These are phyloP conservation scores for Microcebus ravelobensis DNA, from an alignment of 2,113 vertebrate genomes.

Conservation along the genomic window DNA sequence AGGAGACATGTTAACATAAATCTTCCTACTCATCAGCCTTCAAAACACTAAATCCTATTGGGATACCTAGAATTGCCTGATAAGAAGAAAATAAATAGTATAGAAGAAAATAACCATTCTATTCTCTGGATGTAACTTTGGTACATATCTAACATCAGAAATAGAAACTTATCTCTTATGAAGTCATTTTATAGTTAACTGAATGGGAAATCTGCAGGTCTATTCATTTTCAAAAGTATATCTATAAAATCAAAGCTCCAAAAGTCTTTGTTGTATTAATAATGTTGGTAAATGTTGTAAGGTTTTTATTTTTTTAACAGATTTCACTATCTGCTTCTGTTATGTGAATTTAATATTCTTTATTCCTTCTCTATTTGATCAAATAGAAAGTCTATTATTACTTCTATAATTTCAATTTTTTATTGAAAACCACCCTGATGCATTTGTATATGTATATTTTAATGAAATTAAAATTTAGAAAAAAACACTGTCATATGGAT, in stretches of 20 bases:
- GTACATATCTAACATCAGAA: background rate
- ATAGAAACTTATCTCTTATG: background rate
- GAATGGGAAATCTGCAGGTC: background rate
- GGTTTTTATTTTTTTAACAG: conserved; percentile 14
- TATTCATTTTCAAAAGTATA: conserved; percentile 15
- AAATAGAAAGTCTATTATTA: background rate
- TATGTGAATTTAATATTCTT: background rate
- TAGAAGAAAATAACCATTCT: background rate
- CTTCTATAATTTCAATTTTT: background rate
- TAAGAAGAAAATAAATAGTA: background rate
- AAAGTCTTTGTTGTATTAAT: background rate
- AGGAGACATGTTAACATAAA: background rate
- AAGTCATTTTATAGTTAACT: conserved; percentile 37
- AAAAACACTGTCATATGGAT: background rate
- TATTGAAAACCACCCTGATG: background rate
- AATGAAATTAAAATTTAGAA: conserved; percentile 16
- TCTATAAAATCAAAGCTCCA: conserved; percentile 42
- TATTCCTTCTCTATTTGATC: background rate
- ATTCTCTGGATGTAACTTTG: background rate
- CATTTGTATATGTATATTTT: background rate
- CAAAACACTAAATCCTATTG: background rate
- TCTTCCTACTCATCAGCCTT: background rate
- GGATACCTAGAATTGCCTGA: background rate
- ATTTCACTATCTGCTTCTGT: conserved; percentile 27
- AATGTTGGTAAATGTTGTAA: background rate